Conservation (phyloP, 2,888 invertebrate genomes). For the Conomelus anceps region DNA sequence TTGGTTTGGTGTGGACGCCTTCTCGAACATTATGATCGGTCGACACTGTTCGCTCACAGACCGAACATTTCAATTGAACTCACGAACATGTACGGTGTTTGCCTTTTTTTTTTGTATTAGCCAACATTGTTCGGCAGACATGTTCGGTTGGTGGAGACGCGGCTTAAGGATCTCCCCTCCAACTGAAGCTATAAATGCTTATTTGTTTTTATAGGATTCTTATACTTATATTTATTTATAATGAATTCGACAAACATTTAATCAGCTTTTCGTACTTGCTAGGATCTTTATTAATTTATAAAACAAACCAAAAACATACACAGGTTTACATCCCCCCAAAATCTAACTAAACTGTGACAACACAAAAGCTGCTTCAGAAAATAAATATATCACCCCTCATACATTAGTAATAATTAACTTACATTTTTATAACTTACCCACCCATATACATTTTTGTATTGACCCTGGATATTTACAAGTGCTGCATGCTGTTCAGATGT, state of each 20-base stretch:
- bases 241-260: not conserved
- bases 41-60: too few relatives aligned
- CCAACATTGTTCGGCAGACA: too few relatives aligned
- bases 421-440: too few relatives aligned
- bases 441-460: not conserved
- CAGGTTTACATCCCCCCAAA: not conserved
- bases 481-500: not conserved
- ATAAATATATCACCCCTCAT: not conserved
- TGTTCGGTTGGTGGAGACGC: too few relatives aligned
- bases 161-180: too few relatives aligned
- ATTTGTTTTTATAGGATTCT: not conserved
- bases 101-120: too few relatives aligned
- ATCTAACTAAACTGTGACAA: not conserved
- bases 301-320: not conserved
- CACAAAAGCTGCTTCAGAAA: not conserved
- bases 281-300: slow-evolving; percentile 25
- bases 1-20: too few relatives aligned
- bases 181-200: too few relatives aligned
- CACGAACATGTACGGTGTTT: too few relatives aligned
- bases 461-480: slow-evolving; percentile 8
- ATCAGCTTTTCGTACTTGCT: slow-evolving; percentile 19
- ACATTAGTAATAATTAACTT: not conserved
- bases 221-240: not conserved
- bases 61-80: too few relatives aligned
- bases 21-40: too few relatives aligned